Base-by-base conservation (phyloP, 1,140 invertebrate genomes). In the Phortica variegata region DNA sequence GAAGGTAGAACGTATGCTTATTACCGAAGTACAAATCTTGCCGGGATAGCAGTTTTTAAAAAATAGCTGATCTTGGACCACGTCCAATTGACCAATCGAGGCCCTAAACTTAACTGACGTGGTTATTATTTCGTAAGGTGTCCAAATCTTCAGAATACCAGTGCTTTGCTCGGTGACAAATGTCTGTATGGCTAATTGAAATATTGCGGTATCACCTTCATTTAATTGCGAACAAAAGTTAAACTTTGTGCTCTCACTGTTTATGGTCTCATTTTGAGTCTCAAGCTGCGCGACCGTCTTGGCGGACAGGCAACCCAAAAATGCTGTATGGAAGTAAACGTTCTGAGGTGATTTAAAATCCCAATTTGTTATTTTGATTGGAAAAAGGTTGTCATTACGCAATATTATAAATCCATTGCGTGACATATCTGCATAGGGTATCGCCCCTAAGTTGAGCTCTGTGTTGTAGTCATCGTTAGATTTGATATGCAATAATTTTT, bases 11-110 rank as follows among this genome's bases (percentile, higher is more conserved):
- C 87, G 82, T 17, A 91, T 83, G 60, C 83, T 82, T 7, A 93
- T 65, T 49, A 85, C 82, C 58, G 87, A 83, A 33, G 82, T 80
- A 61, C 88, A 90, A 36, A 89, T 81, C 72, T 87, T 89, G 13
- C 89, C 89, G 26, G 91, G 91, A 82, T 91, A 93, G 56, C 87
- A 88, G 75, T 90, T 84, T 48, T 87, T 83, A 73, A 93, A 90
- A 36, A 85, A 77, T 12, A 93, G 70, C 54, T 83, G 81, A 54
- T 85, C 82, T 21, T 85, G 79, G 17, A 82, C 79, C 32, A 86
- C 79, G 46, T 80, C 76, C 41, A 84, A 57, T 56, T 79, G 81
- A 21, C 85, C 85, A 34, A 83, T 77, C 0, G 83, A 81, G 6
- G 85, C 80, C 56, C 79, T 77, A 73, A 87, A 85, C 43, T 81